Evolutionary conservation across 2,888 invertebrate genomes (phyloP), one percentile per base, ranked within the genome.

Genomic region (Drosophila helvetica): DNA sequence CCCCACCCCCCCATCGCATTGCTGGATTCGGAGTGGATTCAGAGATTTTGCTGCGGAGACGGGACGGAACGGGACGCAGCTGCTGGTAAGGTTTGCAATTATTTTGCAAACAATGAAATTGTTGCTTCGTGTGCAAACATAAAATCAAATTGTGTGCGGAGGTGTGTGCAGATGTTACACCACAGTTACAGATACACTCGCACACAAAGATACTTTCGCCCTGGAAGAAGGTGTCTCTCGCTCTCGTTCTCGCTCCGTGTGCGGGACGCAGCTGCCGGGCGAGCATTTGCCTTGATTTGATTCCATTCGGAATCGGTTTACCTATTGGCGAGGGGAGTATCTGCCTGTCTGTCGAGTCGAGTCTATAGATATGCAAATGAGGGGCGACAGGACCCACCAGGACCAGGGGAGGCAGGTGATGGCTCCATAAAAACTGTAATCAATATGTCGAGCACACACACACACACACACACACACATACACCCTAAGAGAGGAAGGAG

Each of bases 61-160:
- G 25, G 25, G 1, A 25, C 25, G 7, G 25, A 25, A 25, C 56
- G 69, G 74, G 85, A 67, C 90, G 76, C 90, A 90, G 89, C 90
- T 90, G 90, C 74, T 80, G 84, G 72, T 53, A 82, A 81, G 86
- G 85, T 83, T 83, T 88, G 89, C 90, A 90, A 90, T 90, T 90
- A 90, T 90, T 90, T 90, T 86, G 89, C 89, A 90, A 86, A 90
- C 90, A 90, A 90, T 90, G 89, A 88, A 90, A 90, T 89, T 90
- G 86, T 86, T 89, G 82, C 82, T 88, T 80, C 81, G 86, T 83
- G 85, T 85, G 79, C 85, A 86, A 86, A 86, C 85, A 86, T 84
- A 84, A 86, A 86, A 86, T 86, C 85, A 82, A 86, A 86, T 86
- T 64, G 62, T 79, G 38, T 38, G 38, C 38, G 38, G 38, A 75